Conservation (phyloP, 2,888 invertebrate species). For the Polyommatus iphigenia region DNA sequence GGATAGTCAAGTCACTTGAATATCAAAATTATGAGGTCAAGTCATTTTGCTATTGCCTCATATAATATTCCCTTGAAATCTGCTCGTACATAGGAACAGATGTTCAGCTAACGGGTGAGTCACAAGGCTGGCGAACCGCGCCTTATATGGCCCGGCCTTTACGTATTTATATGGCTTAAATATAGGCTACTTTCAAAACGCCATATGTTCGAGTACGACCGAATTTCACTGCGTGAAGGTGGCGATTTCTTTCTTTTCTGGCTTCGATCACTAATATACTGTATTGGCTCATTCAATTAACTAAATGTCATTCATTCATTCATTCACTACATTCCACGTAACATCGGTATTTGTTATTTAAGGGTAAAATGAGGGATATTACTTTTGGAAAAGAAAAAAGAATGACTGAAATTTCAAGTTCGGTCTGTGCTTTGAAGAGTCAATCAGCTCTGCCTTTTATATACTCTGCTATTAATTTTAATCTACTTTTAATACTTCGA, state of each 20-base stretch:
- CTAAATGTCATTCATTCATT: too few species aligned
- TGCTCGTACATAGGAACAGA: slow-evolving; percentile 55
- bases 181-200: slow-evolving; percentile 72
- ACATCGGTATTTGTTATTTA: not conserved
- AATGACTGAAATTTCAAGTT: not conserved
- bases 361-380: not conserved
- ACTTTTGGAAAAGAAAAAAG: not conserved
- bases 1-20: too few species aligned
- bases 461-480: too few species aligned
- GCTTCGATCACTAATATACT: too few species aligned
- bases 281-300: too few species aligned
- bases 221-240: slow-evolving; percentile 61
- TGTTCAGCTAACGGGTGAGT: slow-evolving; percentile 73
- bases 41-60: not conserved
- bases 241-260: slow-evolving; percentile 1
- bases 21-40: too few species aligned
- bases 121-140: slow-evolving; percentile 63
- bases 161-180: slow-evolving; percentile 74
- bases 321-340: too few species aligned
- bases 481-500: too few species aligned
- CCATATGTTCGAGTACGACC: slow-evolving; percentile 74
- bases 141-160: slow-evolving; percentile 75
- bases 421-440: not conserved
- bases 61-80: slow-evolving; percentile 2
- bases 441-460: not conserved